Evolutionary conservation across 1,140 invertebrate genomes (phyloP), one percentile per base, ranked within the genome.

Genomic region (Ceratina calcarata): DNA sequence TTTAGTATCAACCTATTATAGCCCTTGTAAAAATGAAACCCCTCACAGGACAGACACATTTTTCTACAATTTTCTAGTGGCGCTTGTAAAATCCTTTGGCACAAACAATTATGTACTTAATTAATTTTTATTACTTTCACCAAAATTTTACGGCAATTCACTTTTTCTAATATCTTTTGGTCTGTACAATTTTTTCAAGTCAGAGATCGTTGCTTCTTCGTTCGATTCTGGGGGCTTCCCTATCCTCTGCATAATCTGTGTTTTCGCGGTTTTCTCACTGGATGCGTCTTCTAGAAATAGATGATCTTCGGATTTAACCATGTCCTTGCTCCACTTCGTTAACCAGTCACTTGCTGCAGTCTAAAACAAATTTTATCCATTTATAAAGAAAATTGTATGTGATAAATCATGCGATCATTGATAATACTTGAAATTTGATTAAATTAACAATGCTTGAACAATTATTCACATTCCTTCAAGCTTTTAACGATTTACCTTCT

Each of bases 321-420:
- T 82, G 0, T 76, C 83, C 10, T 85, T 60, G 55, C 66, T 85
- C 85, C 85, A 86, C 8, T 85, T 80, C 0, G 60, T 49, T 7
- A 86, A 37, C 85, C 85, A 86, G 10, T 86, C 69, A 8, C 49
- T 76, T 15, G 71, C 55, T n/a, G 2, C 51, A 3, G 18, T 68
- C 83, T 86, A 13, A 57, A 10, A 3, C n/a, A 16, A 3, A 45
- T 45, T 8, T 45, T 7, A 45, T 45, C 0, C 37, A 10, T 45
- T 45, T 45, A 45, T 45, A 45, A 10, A 10, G 0, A 45, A 45
- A 45, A 45, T 10, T 45, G 37, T 1, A 45, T 10, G 10, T 45
- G 6, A 10, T 0, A 45, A 45, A 7, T 3, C 37, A 45, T 10
- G 37, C 7, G 37, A 10, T 8, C 37, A 45, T 45, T 45, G 37